These are phyloP conservation scores for Macaria liturata DNA, from an alignment of 2,888 invertebrate genomes.

Conservation along the genomic window DNA sequence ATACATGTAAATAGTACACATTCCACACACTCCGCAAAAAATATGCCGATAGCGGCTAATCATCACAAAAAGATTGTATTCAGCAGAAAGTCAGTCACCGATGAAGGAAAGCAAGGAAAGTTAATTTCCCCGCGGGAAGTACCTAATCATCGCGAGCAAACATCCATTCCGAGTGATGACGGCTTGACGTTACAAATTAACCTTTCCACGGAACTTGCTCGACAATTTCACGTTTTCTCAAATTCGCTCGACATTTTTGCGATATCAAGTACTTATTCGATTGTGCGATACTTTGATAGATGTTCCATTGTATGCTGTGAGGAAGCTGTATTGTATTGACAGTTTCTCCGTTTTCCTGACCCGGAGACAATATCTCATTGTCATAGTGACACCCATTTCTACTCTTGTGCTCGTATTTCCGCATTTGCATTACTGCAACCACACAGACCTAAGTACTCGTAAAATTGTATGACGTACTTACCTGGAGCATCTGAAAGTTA, in stretches of 20 bases:
- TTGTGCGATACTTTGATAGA: conserved; percentile 17
- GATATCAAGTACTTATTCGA: conserved; percentile 18
- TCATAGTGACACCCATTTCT: conserved; percentile 24
- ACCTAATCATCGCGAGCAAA: conserved; percentile 34
- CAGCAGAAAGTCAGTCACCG: conserved; percentile 41
- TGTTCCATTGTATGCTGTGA: conserved; percentile 25
- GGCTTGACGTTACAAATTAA: conserved; percentile 37
- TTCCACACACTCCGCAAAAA: not conserved
- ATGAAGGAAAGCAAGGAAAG: conserved; percentile 55
- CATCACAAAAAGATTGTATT: conserved; percentile 27
- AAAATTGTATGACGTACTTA: not conserved
- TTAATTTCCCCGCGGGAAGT: conserved; percentile 47
- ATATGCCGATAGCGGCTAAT: not conserved
- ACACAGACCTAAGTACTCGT: not conserved
- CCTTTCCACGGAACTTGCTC: conserved; percentile 28
- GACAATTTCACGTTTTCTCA: conserved; percentile 31
- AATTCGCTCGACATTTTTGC: conserved; percentile 25
- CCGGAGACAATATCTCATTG: conserved; percentile 25
- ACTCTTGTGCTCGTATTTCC: conserved; percentile 10
- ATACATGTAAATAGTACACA: too few species aligned
- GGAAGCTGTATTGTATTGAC: conserved; percentile 30
- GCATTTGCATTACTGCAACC: conserved; percentile 1
- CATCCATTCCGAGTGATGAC: conserved; percentile 32
- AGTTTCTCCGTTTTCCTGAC: conserved; percentile 31
- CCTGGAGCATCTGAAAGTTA: too few species aligned